A percentile compares a stretch with the other conserved stretches of the same genome.
These are phyloP conservation scores for Brachycybe producta DNA, from an alignment of 2,888 invertebrate species.

Conservation along the genomic window DNA sequence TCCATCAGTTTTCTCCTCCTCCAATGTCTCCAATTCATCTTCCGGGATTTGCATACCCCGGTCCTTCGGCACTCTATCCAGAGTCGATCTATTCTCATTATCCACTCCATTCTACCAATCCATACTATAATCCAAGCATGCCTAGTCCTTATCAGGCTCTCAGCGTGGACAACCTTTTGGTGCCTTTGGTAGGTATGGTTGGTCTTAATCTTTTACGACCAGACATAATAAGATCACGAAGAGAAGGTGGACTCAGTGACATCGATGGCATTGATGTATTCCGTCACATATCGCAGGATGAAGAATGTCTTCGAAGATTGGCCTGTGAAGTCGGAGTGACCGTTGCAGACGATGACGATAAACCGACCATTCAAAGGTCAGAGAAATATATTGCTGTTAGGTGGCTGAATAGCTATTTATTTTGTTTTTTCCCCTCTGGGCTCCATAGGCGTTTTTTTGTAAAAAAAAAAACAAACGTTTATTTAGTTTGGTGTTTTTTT, in stretches of 20 bases:
- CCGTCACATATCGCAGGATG: not conserved
- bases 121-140: not conserved
- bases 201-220: conserved; percentile 14
- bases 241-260: conserved; percentile 15
- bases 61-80: conserved; percentile 12
- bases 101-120: not conserved
- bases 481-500: no score
- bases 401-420: not conserved
- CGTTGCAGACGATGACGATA: conserved; percentile 9
- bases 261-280: conserved; percentile 11
- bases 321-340: conserved; percentile 14
- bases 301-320: conserved; percentile 7
- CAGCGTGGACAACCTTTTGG: conserved; percentile 13
- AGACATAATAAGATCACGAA: conserved; percentile 8
- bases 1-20: not conserved
- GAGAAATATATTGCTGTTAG: not conserved
- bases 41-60: conserved; percentile 11
- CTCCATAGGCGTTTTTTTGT: no score
- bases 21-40: conserved; percentile 2
- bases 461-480: no score
- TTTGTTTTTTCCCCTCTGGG: no score
- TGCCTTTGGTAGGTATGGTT: conserved; percentile 12
- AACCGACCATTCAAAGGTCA: conserved; percentile 8
- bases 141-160: conserved; percentile 14
- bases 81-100: not conserved